Evolutionary conservation across 92 coral and sea anemone species (phyloP).

Genomic region (Palythoa grandiflora): DNA sequence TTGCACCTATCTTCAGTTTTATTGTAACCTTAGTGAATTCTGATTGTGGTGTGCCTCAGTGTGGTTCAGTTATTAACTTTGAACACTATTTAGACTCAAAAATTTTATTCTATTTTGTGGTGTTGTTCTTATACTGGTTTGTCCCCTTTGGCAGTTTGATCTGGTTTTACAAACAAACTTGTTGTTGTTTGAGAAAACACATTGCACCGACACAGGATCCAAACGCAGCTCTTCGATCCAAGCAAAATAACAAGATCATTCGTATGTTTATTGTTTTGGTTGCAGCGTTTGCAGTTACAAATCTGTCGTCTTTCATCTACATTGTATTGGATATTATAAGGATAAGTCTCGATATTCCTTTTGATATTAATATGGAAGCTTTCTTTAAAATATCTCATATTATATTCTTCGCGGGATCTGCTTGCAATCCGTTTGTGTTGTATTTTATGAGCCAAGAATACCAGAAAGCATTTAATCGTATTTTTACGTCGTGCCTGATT

Average conservation of each 20-base stretch:
- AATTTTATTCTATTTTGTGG: neutral
- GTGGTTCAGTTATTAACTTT: neutral
- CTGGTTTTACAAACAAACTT: conserved; percentile 33
- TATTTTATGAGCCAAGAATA: conserved; percentile 40
- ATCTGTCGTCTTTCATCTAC: neutral
- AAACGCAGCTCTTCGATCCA: conserved; percentile 7
- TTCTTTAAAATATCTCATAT: neutral
- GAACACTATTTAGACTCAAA: neutral
- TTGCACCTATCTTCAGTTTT: neutral
- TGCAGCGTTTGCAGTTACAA: conserved; percentile 6
- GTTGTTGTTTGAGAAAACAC: conserved; percentile 3
- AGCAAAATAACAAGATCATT: conserved; percentile 40
- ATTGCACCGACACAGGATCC: conserved; percentile 1
- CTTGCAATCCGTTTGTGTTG: conserved; percentile 18
- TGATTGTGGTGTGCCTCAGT: neutral
- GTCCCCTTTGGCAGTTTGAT: neutral
- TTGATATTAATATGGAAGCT: neutral
- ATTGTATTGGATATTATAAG: neutral
- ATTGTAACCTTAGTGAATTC: neutral
- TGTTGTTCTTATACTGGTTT: neutral
- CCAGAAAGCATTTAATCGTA: conserved; percentile 19
- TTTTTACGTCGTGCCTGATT: neutral
- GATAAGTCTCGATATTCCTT: neutral
- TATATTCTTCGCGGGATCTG: neutral
- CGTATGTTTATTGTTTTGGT: conserved; percentile 24